phyloP scores from a whole-genome alignment of 2,888 invertebrate species.

The Orthosia gracilis region DNA sequence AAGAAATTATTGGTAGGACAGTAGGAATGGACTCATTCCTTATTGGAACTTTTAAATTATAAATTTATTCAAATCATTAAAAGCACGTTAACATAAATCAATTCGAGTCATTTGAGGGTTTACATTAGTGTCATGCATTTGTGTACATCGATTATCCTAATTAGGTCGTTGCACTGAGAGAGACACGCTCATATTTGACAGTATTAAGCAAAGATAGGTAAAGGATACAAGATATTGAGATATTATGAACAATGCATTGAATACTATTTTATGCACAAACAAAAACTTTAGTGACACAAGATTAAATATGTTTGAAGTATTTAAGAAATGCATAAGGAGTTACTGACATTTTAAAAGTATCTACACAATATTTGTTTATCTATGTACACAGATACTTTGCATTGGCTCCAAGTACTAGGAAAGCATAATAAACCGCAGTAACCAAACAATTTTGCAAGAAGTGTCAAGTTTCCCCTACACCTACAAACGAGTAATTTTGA shows the following conservation, averaged over 20 bases:
- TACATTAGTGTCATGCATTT: neutral
- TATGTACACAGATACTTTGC: slow-evolving; percentile 11
- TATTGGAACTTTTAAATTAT: neutral
- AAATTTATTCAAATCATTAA: too few relatives aligned
- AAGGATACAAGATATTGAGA: neutral
- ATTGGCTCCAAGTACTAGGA: slow-evolving; percentile 38
- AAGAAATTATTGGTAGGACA: too few relatives aligned
- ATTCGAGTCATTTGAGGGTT: too few relatives aligned
- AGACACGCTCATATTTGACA: neutral
- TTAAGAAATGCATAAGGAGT: slow-evolving; percentile 12
- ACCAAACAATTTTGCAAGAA: slow-evolving; percentile 38
- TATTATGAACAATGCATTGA: neutral
- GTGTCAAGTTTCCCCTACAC: slow-evolving; percentile 16
- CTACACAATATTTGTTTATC: slow-evolving; percentile 30
- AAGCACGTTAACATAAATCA: too few relatives aligned
- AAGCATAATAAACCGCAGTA: slow-evolving; percentile 44
- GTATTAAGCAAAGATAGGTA: neutral
- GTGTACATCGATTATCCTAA: neutral
- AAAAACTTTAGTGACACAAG: slow-evolving; percentile 8
- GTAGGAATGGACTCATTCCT: too few relatives aligned
- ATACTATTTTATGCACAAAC: slow-evolving; percentile 3
- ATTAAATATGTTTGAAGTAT: slow-evolving; percentile 38
- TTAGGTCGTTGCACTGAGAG: neutral
- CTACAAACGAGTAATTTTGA: slow-evolving; percentile 9
- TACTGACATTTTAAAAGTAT: slow-evolving; percentile 36